Conservation (phyloP, 1,140 invertebrate genomes). For the Asobara japonica region DNA sequence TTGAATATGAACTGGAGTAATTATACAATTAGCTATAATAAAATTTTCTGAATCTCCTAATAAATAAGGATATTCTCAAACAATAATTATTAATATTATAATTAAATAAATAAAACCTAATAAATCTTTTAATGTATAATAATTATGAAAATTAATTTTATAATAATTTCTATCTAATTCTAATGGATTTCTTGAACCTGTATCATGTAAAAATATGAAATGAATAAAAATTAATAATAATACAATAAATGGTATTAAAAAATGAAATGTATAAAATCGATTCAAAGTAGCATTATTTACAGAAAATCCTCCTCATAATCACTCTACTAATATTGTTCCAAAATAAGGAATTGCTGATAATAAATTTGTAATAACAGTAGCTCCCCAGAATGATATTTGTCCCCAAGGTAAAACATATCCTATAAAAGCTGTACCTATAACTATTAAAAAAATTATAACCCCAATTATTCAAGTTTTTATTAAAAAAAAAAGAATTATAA, state of each 20-base stretch:
- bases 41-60: no score
- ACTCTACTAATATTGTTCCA: constrained; percentile 71
- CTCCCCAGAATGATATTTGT: no score
- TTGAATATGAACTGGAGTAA: constrained; percentile 77
- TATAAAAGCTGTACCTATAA: constrained; percentile 75
- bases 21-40: constrained; percentile 71
- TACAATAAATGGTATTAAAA: constrained; percentile 76
- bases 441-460: constrained; percentile 69
- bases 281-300: constrained; percentile 75
- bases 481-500: constrained; percentile 67
- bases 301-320: constrained; percentile 77
- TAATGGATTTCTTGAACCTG: no score
- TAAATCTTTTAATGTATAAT: no score
- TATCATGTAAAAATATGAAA: constrained; percentile 71
- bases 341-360: no score
- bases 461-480: constrained; percentile 69
- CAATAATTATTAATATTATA: no score
- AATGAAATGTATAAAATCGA: constrained; percentile 78
- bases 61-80: no score
- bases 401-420: constrained; percentile 76
- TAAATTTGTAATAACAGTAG: no score
- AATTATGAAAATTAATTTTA: no score
- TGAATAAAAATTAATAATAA: constrained; percentile 70
- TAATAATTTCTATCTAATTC: no score
- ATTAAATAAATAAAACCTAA: no score